Base-by-base conservation (phyloP, 2,113 vertebrate species). In the Acrocephalus kingi region DNA sequence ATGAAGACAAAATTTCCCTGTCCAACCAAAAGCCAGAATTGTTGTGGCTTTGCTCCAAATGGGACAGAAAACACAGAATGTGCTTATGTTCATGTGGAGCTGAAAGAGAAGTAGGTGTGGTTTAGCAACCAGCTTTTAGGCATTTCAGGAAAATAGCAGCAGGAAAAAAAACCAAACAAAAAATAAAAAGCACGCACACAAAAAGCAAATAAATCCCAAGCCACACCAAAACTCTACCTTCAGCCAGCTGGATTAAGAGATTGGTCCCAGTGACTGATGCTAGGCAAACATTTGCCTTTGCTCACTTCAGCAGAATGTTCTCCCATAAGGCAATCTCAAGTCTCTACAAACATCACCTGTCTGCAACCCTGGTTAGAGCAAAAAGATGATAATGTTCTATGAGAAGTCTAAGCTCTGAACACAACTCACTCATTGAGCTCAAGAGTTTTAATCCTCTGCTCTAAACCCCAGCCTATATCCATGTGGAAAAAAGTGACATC, bases 31-130 rank as follows among this genome's bases (percentile, higher is more conserved):
- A 71, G 59, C 22, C 17, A 6, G 63, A 80, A 64, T 25, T 12
- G 1, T 9, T 27, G 33, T 64, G 27, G 87, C 73, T 64, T 43
- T 55, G 51, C 69, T 89, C 51, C 73, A 93, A 58, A 62, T 13
- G 14, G 45, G 59, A 58, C 39, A 84, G 33, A 88, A 80, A n/a
- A 86, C 11, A 17, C 27, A 92, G 41, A 87, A 59, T 16, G 12
- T 4, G 51, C 43, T 86, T 35, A 31, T 37, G 15, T 31, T 79
- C 79, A 54, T 0, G 0, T 1, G 37, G 18, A 61, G 43, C 22
- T 83, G 31, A 30, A 71, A 63, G 30, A 80, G 28, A 43, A 33
- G 17, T 30, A 73, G 39, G 52, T 67, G 52, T n/a, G 16, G 49
- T 33, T 71, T 64, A 63, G 11, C 19, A 87, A 75, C 5, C 37